These are phyloP conservation scores for Plutella xylostella DNA, from an alignment of 2,888 invertebrate genomes.

Conservation along the genomic window DNA sequence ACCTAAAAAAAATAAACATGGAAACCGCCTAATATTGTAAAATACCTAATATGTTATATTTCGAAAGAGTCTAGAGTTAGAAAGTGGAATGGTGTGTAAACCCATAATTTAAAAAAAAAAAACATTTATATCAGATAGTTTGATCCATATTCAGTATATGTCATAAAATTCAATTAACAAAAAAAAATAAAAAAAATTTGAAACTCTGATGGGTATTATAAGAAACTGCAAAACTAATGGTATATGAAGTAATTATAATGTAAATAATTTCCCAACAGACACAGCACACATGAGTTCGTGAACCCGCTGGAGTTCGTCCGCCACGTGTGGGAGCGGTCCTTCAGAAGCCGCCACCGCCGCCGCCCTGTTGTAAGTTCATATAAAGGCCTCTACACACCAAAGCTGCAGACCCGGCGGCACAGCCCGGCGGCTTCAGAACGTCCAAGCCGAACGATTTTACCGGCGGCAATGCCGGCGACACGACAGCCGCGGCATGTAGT, in stretches of 20 bases:
- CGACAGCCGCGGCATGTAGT: too few species aligned
- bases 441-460: neutral
- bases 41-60: too few species aligned
- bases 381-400: too few species aligned
- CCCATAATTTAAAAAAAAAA: neutral
- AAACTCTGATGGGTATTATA: neutral
- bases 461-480: neutral
- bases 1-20: too few species aligned
- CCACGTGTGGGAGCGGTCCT: constrained; percentile 32
- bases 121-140: neutral
- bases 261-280: constrained; percentile 18
- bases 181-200: neutral
- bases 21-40: too few species aligned
- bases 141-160: too few species aligned
- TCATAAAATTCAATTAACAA: too few species aligned
- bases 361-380: constrained; percentile 1
- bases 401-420: too few species aligned
- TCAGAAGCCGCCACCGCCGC: constrained; percentile 8
- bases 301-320: constrained; percentile 45
- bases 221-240: neutral
- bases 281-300: constrained; percentile 36
- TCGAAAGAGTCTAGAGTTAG: too few species aligned
- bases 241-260: neutral
- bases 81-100: too few species aligned
- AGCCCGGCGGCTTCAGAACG: neutral